Conservation (phyloP, 1,140 invertebrate genomes). For the Bombus superbus region DNA sequence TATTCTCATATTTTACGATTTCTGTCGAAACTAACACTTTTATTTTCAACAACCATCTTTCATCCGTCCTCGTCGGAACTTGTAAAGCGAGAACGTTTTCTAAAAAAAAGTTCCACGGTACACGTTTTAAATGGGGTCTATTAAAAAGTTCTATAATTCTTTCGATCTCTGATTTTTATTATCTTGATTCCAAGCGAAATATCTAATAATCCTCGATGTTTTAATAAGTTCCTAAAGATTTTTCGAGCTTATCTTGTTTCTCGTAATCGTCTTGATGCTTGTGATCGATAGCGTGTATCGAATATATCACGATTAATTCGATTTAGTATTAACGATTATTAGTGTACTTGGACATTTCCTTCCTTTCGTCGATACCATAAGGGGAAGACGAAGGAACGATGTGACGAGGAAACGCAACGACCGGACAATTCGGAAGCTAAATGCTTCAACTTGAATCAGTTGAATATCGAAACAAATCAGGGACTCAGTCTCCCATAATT, state of each 20-base stretch:
- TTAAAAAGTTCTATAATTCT: too few species aligned
- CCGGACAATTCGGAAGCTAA: slow-evolving; percentile 32
- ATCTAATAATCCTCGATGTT: not conserved
- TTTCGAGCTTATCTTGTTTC: not conserved
- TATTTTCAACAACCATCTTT: too few species aligned
- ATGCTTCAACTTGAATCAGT: slow-evolving; percentile 76
- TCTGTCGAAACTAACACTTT: too few species aligned
- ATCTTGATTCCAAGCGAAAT: too few species aligned
- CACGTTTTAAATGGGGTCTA: too few species aligned
- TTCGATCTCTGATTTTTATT: too few species aligned
- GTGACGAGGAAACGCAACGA: not conserved
- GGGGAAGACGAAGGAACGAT: slow-evolving; percentile 6
- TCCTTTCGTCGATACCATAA: not conserved
- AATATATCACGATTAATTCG: not conserved
- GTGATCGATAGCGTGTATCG: not conserved
- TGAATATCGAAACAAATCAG: slow-evolving; percentile 83
- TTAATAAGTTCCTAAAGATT: not conserved
- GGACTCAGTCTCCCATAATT: slow-evolving; percentile 80
- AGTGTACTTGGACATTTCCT: not conserved
- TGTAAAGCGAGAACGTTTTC: too few species aligned
- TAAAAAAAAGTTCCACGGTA: too few species aligned
- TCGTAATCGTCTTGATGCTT: not conserved
- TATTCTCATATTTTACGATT: too few species aligned
- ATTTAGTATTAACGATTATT: not conserved
- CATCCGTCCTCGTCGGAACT: too few species aligned